Conservation (phyloP, 2,113 vertebrate genomes). For the Siniperca chuatsi region DNA sequence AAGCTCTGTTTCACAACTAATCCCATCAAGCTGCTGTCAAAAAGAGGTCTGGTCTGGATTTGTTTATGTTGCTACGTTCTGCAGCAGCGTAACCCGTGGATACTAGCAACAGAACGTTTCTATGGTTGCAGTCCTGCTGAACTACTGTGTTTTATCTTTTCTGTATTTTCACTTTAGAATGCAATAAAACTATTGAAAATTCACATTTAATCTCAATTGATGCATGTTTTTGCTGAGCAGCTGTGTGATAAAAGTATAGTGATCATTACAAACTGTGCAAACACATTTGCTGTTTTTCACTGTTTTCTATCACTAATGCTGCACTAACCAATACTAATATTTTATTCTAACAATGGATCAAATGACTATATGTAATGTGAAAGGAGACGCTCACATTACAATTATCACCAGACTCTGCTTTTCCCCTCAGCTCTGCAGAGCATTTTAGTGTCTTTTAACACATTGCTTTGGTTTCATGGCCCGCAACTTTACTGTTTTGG, state of each 20-base stretch:
- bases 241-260: neutral
- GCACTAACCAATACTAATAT: neutral
- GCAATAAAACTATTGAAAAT: neutral
- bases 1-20: neutral
- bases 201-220: neutral
- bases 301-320: neutral
- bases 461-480: neutral
- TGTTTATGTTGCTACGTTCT: conserved; percentile 44
- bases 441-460: neutral
- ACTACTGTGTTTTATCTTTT: neutral
- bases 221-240: neutral
- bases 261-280: neutral
- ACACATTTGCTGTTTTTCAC: neutral
- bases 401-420: neutral
- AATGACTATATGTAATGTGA: neutral
- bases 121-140: conserved; percentile 11
- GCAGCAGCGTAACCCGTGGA: conserved; percentile 43
- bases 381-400: neutral
- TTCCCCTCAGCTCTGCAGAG: neutral
- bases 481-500: neutral
- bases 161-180: neutral
- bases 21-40: neutral
- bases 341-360: neutral
- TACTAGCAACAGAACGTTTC: conserved; percentile 49
- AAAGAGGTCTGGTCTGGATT: neutral